These are phyloP conservation scores for Apomyelois bistriatella DNA, from an alignment of 2,888 invertebrate species.

Conservation along the genomic window DNA sequence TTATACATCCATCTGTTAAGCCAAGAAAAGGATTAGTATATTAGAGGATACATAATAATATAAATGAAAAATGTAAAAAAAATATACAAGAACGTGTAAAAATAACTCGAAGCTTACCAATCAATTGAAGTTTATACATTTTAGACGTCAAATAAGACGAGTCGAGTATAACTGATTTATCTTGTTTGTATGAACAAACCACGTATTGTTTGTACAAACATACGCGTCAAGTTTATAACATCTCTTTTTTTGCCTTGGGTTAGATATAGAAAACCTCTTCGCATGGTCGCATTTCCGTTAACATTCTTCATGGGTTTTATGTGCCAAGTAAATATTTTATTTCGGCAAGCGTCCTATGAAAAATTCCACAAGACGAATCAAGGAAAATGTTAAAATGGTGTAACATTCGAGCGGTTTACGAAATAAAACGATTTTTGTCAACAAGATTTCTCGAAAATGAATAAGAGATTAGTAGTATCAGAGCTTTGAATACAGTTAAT, in stretches of 20 bases:
- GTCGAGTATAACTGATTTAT: too few relatives aligned
- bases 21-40: too few relatives aligned
- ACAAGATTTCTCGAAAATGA: neutral
- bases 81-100: too few relatives aligned
- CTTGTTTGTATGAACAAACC: too few relatives aligned
- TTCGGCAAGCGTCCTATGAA: neutral
- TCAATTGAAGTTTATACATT: too few relatives aligned
- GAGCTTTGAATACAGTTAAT: too few relatives aligned
- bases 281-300: neutral
- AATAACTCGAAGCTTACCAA: too few relatives aligned
- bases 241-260: neutral
- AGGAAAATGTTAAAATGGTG: neutral
- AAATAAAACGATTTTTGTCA: slow-evolving; percentile 8
- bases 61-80: too few relatives aligned
- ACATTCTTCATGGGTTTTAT: neutral
- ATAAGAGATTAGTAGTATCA: neutral
- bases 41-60: too few relatives aligned
- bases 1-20: too few relatives aligned
- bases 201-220: too few relatives aligned
- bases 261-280: neutral
- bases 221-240: neutral
- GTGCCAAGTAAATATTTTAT: slow-evolving; percentile 10
- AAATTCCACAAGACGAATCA: slow-evolving; percentile 1
- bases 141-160: too few relatives aligned
- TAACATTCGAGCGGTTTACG: slow-evolving; percentile 5